These are phyloP conservation scores for Myoxocephalus aenaeus DNA, from an alignment of 2,797 vertebrate genomes.

Conservation along the genomic window DNA sequence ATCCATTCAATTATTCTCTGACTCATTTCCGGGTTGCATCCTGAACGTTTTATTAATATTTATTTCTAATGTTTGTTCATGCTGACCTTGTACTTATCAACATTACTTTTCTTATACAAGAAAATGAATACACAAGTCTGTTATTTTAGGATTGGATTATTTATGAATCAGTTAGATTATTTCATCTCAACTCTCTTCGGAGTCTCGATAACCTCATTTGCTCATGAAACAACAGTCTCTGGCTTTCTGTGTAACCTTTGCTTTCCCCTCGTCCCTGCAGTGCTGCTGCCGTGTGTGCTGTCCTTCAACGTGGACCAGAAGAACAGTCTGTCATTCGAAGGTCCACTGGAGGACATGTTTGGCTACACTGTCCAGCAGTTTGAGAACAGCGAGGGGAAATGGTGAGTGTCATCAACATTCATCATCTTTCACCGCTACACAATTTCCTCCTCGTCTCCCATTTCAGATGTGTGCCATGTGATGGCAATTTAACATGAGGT, in stretches of 20 bases:
- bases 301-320: slow-evolving; percentile 97
- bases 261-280: slow-evolving; percentile 55
- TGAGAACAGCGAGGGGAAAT: slow-evolving; percentile 97
- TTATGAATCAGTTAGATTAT: slow-evolving; percentile 28
- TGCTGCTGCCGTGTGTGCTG: slow-evolving; percentile 77
- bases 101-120: not conserved
- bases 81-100: not conserved
- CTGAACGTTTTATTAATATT: slow-evolving; percentile 40
- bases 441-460: not conserved
- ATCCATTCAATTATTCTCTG: slow-evolving; percentile 14
- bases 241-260: slow-evolving; percentile 1
- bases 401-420: slow-evolving; percentile 82
- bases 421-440: not conserved
- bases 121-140: not conserved
- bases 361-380: slow-evolving; percentile 98
- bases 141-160: slow-evolving; percentile 10
- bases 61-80: slow-evolving; percentile 23
- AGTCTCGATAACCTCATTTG: not conserved
- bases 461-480: not conserved
- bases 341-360: slow-evolving; percentile 95
- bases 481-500: not conserved
- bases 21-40: slow-evolving; percentile 9
- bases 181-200: not conserved
- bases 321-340: slow-evolving; percentile 90
- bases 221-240: slow-evolving; percentile 1